Evolutionary conservation across 35 echinoderm and acorn worm genomes (phyloP).

Genomic region (Acanthaster planci): DNA sequence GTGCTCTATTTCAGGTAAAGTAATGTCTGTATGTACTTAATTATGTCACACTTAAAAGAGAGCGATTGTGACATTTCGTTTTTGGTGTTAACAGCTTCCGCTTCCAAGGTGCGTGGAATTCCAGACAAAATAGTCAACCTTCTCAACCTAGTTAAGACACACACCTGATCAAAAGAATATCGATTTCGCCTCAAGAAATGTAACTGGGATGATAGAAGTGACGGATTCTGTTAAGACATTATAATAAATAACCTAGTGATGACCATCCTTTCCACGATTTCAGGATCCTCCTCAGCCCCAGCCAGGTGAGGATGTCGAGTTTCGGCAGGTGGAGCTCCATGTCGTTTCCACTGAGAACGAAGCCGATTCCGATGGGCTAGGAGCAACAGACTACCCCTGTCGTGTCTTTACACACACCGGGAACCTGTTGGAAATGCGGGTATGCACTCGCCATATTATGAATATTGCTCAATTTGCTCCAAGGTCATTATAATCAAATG

Average conservation of each 20-base stretch:
- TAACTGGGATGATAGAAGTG: too few species aligned
- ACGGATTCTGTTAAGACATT: too few species aligned
- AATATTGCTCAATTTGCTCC: too few species aligned
- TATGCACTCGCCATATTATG: not conserved
- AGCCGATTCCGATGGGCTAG: not conserved
- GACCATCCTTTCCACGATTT: not conserved
- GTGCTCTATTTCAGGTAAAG: conserved; percentile 2
- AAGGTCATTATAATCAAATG: too few species aligned
- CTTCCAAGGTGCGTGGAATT: not conserved
- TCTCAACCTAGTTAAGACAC: too few species aligned
- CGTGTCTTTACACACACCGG: conserved; percentile 34
- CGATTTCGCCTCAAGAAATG: not conserved
- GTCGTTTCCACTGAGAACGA: not conserved
- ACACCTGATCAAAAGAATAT: not conserved
- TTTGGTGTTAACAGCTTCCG: not conserved
- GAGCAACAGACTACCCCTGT: not conserved
- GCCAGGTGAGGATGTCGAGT: not conserved
- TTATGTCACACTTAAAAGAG: too few species aligned
- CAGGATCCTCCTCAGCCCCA: not conserved
- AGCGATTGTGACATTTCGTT: not conserved
- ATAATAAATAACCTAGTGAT: too few species aligned
- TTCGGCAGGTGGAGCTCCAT: not conserved
- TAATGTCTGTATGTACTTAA: too few species aligned
- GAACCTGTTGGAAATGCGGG: conserved; percentile 5
- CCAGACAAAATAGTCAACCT: too few species aligned